phyloP scores from a whole-genome alignment of 2,888 invertebrate genomes.

The Chesias legatella region DNA sequence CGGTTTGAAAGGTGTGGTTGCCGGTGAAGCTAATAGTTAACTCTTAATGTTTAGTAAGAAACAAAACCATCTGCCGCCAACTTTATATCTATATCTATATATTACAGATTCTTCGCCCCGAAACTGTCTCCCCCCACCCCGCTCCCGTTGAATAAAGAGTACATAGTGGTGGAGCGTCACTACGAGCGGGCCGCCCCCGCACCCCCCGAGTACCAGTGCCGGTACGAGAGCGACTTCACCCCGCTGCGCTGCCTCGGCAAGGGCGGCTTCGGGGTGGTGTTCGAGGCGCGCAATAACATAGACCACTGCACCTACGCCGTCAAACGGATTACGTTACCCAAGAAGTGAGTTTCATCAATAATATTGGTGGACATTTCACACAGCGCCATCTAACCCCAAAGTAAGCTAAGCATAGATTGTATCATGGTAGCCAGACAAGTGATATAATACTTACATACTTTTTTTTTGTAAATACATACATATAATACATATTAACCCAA shows the following conservation, averaged over 20 bases:
- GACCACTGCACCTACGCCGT: constrained; percentile 97
- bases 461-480: too few species aligned
- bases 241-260: constrained; percentile 89
- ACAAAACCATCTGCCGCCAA: too few species aligned
- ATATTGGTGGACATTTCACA: too few species aligned
- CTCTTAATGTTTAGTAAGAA: too few species aligned
- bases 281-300: constrained; percentile 95
- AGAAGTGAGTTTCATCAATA: constrained; percentile 81
- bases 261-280: constrained; percentile 98
- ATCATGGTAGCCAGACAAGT: too few species aligned
- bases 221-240: constrained; percentile 93
- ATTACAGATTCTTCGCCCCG: constrained; percentile 49
- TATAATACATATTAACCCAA: too few species aligned
- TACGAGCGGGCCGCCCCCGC: constrained; percentile 43
- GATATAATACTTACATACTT: too few species aligned
- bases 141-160: constrained; percentile 53
- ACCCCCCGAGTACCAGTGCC: constrained; percentile 63
- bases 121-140: constrained; percentile 43
- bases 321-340: constrained; percentile 94
- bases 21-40: too few species aligned
- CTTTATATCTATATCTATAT: not conserved
- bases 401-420: too few species aligned
- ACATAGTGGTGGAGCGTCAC: constrained; percentile 58
- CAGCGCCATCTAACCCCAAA: too few species aligned
- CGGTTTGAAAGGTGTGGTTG: too few species aligned